Evolutionary conservation across 2,888 invertebrate genomes (phyloP).

Genomic region (Rutpela maculata): DNA sequence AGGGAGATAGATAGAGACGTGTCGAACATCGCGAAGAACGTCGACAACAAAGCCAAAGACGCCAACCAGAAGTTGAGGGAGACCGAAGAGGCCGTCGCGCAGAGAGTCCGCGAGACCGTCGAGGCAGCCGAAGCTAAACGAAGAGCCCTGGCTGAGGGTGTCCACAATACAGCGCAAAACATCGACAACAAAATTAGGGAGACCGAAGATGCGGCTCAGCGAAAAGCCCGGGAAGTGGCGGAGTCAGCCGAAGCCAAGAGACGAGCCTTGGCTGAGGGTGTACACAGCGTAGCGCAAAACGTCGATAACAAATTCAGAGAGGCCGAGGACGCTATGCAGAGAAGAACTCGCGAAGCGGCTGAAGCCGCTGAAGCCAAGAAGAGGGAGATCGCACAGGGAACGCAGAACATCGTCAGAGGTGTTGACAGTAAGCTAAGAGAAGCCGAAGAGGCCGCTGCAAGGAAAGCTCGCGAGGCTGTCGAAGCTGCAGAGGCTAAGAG

Average conservation of each 20-base stretch:
- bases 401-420: slow-evolving; percentile 63
- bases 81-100: slow-evolving; percentile 70
- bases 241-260: slow-evolving; percentile 54
- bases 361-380: slow-evolving; percentile 55
- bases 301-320: slow-evolving; percentile 80
- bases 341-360: slow-evolving; percentile 51
- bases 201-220: slow-evolving; percentile 50
- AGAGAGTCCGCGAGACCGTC: slow-evolving; percentile 50
- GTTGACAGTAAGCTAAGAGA: slow-evolving; percentile 80
- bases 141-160: slow-evolving; percentile 52
- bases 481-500: slow-evolving; percentile 49
- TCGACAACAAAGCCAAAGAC: slow-evolving; percentile 76
- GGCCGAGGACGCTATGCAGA: slow-evolving; percentile 69
- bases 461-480: slow-evolving; percentile 51
- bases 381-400: slow-evolving; percentile 47
- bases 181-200: slow-evolving; percentile 50
- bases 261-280: slow-evolving; percentile 41
- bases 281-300: slow-evolving; percentile 60
- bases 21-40: slow-evolving; percentile 38
- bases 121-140: slow-evolving; percentile 54
- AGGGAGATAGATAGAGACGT: slow-evolving; percentile 42
- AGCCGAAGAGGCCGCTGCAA: slow-evolving; percentile 69
- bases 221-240: slow-evolving; percentile 51
- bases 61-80: slow-evolving; percentile 79
- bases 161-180: slow-evolving; percentile 45